Percentiles rank a stretch among this genome's conserved stretches.
These are phyloP conservation scores for Pycnonotus jocosus DNA, from an alignment of 2,113 vertebrate species.

Conservation along the genomic window DNA sequence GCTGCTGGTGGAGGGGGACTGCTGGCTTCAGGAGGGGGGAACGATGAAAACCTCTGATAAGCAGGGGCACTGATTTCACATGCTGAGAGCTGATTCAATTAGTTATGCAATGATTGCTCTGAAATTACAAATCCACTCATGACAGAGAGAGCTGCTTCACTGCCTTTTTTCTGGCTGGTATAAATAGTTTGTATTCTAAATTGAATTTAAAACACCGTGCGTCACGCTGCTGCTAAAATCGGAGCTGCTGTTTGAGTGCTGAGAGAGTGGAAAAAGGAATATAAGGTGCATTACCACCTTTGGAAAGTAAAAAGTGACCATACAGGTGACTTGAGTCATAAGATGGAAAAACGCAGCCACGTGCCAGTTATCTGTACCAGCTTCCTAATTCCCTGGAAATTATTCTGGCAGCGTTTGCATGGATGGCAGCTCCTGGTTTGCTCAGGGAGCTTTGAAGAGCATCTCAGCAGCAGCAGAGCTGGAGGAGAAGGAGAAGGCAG, in stretches of 20 bases:
- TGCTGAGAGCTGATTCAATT: slow-evolving; percentile 59
- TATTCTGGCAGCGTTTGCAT: background rate
- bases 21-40: slow-evolving; percentile 1
- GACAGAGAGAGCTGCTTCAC: slow-evolving; percentile 43
- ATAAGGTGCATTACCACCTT: background rate
- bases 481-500: background rate
- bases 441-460: background rate
- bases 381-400: slow-evolving; percentile 24
- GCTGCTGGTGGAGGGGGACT: background rate
- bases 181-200: slow-evolving; percentile 65
- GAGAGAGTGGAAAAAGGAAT: background rate
- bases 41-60: background rate
- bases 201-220: slow-evolving; percentile 64
- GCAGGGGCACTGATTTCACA: slow-evolving; percentile 29
- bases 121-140: slow-evolving; percentile 58
- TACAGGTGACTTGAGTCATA: background rate
- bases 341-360: background rate
- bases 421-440: background rate
- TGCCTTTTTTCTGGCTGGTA: slow-evolving; percentile 57
- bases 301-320: background rate
- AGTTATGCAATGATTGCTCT: slow-evolving; percentile 58
- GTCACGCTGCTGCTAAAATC: slow-evolving; percentile 61
- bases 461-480: background rate
- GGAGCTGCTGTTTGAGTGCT: background rate
- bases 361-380: background rate